phyloP scores from a whole-genome alignment of 2,113 vertebrate species.

The Xiphorhynchus elegans region DNA sequence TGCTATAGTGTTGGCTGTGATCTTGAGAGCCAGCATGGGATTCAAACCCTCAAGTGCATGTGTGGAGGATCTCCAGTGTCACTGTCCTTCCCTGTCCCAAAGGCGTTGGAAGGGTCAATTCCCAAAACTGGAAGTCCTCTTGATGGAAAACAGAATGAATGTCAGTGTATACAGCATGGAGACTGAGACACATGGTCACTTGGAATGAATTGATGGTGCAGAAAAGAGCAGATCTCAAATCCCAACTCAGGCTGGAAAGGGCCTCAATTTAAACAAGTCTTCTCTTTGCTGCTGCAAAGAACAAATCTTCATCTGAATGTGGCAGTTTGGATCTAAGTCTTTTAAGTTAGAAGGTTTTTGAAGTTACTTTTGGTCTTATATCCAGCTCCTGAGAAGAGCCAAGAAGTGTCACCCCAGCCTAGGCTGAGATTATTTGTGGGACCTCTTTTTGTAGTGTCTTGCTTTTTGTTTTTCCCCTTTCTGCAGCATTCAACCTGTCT shows the following conservation, averaged over 20 bases:
- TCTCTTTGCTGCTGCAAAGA: not conserved
- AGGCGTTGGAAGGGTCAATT: not conserved
- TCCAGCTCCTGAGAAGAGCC: not conserved
- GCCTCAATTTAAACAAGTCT: not conserved
- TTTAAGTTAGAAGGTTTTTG: not conserved
- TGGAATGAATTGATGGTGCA: not conserved
- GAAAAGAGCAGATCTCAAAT: not conserved
- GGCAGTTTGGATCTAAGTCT: not conserved
- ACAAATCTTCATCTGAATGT: not conserved
- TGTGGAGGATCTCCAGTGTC: not conserved
- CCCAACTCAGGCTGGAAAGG: not conserved
- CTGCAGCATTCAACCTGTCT: constrained; percentile 92
- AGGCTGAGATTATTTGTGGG: not conserved
- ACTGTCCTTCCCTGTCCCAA: not conserved
- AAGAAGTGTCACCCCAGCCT: not conserved
- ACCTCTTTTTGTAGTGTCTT: not conserved
- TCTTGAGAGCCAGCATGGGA: not conserved
- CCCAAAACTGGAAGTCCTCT: not conserved
- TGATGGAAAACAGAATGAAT: not conserved
- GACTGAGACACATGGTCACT: not conserved
- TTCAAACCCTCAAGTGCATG: not conserved
- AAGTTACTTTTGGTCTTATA: not conserved
- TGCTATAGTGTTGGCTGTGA: accelerated
- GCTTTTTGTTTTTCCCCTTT: not conserved
- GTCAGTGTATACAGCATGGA: not conserved